A percentile compares a stretch with the other conserved stretches of the same genome.
Conservation (phyloP, 2,888 invertebrate species). For the Trichogramma dendrolimi region DNA sequence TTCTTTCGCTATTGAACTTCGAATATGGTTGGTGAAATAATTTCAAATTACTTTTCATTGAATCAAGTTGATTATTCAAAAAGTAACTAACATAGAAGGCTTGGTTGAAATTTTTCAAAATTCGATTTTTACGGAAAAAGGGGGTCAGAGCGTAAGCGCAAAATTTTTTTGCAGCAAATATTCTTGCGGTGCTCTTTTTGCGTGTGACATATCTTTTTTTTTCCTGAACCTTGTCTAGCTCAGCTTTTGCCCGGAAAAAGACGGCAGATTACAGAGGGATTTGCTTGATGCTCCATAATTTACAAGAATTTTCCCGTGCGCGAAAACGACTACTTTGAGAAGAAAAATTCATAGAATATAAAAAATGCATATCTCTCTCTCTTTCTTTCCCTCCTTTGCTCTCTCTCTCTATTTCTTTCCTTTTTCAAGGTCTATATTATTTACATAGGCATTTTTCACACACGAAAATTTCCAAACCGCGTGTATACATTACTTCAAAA, state of each 20-base stretch:
- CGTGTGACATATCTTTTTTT: too few relatives aligned
- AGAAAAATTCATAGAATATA: slow-evolving; percentile 19
- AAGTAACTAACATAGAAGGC: not conserved
- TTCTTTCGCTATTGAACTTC: too few relatives aligned
- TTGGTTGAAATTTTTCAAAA: not conserved
- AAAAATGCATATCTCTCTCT: slow-evolving; percentile 7
- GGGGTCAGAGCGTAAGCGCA: not conserved
- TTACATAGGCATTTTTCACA: slow-evolving; percentile 6
- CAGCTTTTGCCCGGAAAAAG: not conserved
- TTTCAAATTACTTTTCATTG: too few relatives aligned
- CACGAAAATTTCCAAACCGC: slow-evolving; percentile 6
- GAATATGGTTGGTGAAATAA: too few relatives aligned
- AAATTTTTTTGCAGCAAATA: slow-evolving; percentile 12
- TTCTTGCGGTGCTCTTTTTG: not conserved
- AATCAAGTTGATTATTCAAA: too few relatives aligned
- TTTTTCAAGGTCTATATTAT: slow-evolving; percentile 11
- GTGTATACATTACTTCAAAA: not conserved
- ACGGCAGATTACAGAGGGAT: slow-evolving; percentile 8
- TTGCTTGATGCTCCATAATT: slow-evolving; percentile 10
- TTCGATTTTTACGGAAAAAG: not conserved
- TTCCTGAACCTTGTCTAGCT: not conserved
- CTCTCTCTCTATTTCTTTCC: not conserved
- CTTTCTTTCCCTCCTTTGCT: not conserved
- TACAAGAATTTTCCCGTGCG: slow-evolving; percentile 2
- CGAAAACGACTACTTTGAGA: not conserved